Percentiles rank a stretch among this genome's conserved stretches.
phyloP scores from a whole-genome alignment of 2,113 vertebrate genomes.

The Chloropsis cyanopogon region DNA sequence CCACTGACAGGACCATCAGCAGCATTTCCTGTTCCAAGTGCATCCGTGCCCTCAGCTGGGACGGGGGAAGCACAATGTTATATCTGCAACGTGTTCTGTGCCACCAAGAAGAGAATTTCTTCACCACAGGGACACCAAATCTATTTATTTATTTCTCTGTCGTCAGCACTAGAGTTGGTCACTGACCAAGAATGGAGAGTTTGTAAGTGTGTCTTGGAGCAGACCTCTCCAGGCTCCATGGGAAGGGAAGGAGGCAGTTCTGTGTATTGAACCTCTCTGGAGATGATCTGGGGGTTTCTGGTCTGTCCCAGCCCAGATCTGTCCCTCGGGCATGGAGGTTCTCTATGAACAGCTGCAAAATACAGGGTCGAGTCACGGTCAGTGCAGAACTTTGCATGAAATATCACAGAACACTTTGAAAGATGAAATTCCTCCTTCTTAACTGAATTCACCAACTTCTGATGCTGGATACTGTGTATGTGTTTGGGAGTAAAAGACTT shows the following conservation, averaged over 20 bases:
- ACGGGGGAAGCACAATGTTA: accelerated
- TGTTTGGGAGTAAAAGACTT: neutral
- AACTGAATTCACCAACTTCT: neutral
- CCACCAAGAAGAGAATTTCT: neutral
- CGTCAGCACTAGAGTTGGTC: neutral
- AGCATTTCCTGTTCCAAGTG: neutral
- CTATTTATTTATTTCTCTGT: neutral
- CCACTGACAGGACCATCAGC: accelerated
- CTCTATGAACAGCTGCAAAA: neutral
- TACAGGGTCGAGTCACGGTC: neutral
- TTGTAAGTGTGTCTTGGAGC: neutral
- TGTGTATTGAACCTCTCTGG: neutral
- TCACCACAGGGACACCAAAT: neutral
- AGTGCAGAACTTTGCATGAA: neutral
- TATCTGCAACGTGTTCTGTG: neutral
- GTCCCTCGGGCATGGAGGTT: accelerated
- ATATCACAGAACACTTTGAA: neutral
- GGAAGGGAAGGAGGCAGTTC: neutral
- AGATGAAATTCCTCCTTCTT: neutral
- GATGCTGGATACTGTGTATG: neutral
- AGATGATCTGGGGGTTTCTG: neutral
- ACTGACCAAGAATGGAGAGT: accelerated
- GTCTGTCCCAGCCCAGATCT: neutral
- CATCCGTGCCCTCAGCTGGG: neutral
- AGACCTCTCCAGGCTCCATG: accelerated